These are phyloP conservation scores for Pseudomugil tenellus DNA, from an alignment of 2,797 vertebrate genomes.

Conservation along the genomic window DNA sequence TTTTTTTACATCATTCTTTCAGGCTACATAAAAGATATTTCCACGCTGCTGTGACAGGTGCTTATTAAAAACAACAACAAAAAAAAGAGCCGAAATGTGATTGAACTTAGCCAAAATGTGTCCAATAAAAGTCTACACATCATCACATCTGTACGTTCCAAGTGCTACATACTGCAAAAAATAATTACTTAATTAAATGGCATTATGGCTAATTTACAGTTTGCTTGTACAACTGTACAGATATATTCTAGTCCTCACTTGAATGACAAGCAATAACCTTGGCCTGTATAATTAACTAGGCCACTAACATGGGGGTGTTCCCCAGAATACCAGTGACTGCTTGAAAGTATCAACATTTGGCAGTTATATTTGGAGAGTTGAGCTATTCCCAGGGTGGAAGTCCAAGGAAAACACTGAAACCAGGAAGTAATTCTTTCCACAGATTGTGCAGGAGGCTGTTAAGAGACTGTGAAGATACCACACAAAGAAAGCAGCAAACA, in stretches of 20 bases:
- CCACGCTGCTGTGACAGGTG: neutral
- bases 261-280: slow-evolving; percentile 54
- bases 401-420: slow-evolving; percentile 70
- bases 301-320: slow-evolving; percentile 72
- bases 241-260: slow-evolving; percentile 42
- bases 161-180: neutral
- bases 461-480: slow-evolving; percentile 32
- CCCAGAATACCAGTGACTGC: slow-evolving; percentile 52
- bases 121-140: neutral
- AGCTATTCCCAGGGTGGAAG: slow-evolving; percentile 64
- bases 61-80: neutral
- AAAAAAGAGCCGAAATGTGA: neutral
- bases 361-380: slow-evolving; percentile 79
- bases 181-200: slow-evolving; percentile 17
- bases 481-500: slow-evolving; percentile 20
- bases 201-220: slow-evolving; percentile 31
- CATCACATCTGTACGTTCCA: neutral
- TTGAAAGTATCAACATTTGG: slow-evolving; percentile 68
- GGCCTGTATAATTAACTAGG: slow-evolving; percentile 57
- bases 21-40: slow-evolving; percentile 11
- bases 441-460: slow-evolving; percentile 24
- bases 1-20: slow-evolving; percentile 10
- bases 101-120: neutral
- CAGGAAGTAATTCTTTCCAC: slow-evolving; percentile 75
- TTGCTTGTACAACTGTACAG: slow-evolving; percentile 30